These are phyloP conservation scores for Helicolenus hilgendorfi DNA, from an alignment of 2,797 vertebrate species.

Conservation along the genomic window DNA sequence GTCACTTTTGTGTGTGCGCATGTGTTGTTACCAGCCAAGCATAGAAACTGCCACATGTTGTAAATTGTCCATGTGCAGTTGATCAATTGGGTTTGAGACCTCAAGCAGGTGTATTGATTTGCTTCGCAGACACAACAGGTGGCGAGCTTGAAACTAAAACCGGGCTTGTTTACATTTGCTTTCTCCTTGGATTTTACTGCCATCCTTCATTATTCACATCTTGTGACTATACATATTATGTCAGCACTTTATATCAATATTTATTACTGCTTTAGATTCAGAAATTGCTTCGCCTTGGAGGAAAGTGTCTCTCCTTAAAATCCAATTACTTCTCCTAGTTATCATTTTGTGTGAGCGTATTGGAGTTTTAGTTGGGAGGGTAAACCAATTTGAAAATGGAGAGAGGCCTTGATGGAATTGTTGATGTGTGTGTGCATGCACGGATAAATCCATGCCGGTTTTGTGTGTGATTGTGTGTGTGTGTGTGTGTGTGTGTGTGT, in stretches of 20 bases:
- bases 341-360: conserved; percentile 64
- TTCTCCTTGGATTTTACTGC: conserved; percentile 2
- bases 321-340: conserved; percentile 72
- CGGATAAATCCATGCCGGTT: conserved; percentile 14
- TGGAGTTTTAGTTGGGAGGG: conserved; percentile 54
- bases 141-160: conserved; percentile 8
- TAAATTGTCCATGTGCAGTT: conserved; percentile 17
- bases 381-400: conserved; percentile 74
- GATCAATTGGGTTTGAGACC: conserved; percentile 44
- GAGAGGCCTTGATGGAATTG: conserved; percentile 52
- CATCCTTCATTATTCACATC: conserved; percentile 46
- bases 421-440: conserved; percentile 52
- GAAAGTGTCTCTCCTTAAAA: conserved; percentile 63
- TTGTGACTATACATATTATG: conserved; percentile 40
- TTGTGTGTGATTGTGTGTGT: neutral
- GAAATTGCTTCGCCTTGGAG: conserved; percentile 43
- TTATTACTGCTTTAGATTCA: conserved; percentile 50
- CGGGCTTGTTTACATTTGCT: conserved; percentile 4
- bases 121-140: conserved; percentile 41
- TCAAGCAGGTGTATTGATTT: conserved; percentile 49
- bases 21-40: neutral
- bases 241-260: conserved; percentile 67
- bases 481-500: conserved; percentile 14
- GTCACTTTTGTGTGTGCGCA: conserved; percentile 16
- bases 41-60: conserved; percentile 22